Evolutionary conservation across 2,113 vertebrate species (phyloP), one percentile per base, ranked within the genome.

Genomic region (Catharus fuscescens): DNA sequence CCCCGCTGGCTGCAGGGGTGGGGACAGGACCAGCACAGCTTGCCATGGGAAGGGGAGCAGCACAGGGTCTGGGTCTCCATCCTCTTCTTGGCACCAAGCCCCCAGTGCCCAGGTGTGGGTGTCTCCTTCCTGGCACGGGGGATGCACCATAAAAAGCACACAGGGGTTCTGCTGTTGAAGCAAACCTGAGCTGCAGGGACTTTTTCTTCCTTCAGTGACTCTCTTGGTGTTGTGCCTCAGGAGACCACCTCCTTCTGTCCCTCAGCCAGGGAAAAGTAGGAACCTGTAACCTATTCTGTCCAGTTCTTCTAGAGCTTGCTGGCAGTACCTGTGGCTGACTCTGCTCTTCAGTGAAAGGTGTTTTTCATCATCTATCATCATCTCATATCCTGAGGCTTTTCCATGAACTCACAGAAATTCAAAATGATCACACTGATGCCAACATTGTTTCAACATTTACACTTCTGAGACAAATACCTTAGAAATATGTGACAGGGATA

Each of bases 381-480:
- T 77, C 38, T 90, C 42, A 14, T 52, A 70, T 54, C 74, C 79
- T 10, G 32, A 93, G 88, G 82, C 62, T 86, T 93, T 96, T 88
- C 70, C 65, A 4, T 5, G 1, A 12, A 28, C 69, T 78, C 28
- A 18, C 38, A 90, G 81, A 96, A 85, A 66, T 88, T 79, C 59
- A 54, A 60, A 92, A 50, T 19, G 19, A 65, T 65, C 44, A 20
- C 31, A 40, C 9, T 34, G 40, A 79, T 0, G 14, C 36, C 54
- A 56, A 11, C 0, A 0, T 15, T 82, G 52, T 87, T 87, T 72
- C 53, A 80, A 72, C 23, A 64, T 85, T 87, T 79, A 72, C 57
- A 77, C 31, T 17, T 84, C 40, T 72, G 85, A 40, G 74, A 90
- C 26, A 34, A 47, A 61, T 34, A 42, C 20, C 0, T 6, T 84